Evolutionary conservation across 2,113 vertebrate species (phyloP).

Genomic region (Oryzias woworae): DNA sequence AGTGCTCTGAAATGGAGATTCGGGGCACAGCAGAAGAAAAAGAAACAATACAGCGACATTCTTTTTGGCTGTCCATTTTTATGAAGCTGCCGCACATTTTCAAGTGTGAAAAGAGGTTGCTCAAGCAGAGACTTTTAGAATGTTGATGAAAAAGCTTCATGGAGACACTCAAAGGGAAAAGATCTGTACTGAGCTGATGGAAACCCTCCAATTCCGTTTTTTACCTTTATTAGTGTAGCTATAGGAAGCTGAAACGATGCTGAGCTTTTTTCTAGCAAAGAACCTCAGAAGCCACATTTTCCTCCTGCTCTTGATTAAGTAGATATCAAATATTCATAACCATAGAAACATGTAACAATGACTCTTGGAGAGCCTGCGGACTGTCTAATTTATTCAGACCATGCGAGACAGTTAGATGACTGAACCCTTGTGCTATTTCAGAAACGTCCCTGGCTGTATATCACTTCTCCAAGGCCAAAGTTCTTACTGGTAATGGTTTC

Average conservation of each 20-base stretch:
- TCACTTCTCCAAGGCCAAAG: slow-evolving; percentile 54
- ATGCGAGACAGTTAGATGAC: slow-evolving; percentile 60
- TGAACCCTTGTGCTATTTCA: slow-evolving; percentile 63
- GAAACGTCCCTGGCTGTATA: slow-evolving; percentile 65
- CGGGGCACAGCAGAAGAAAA: slow-evolving; percentile 29
- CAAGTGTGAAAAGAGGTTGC: slow-evolving; percentile 70
- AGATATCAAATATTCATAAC: slow-evolving; percentile 64
- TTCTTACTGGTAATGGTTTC: slow-evolving; percentile 55
- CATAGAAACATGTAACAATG: slow-evolving; percentile 67
- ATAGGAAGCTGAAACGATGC: slow-evolving; percentile 25
- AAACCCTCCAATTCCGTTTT: slow-evolving; percentile 28
- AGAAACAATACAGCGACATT: slow-evolving; percentile 52
- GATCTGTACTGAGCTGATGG: slow-evolving; percentile 39
- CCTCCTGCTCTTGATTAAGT: slow-evolving; percentile 59
- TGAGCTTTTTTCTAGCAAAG: slow-evolving; percentile 34
- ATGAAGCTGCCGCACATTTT: slow-evolving; percentile 64
- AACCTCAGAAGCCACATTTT: slow-evolving; percentile 45
- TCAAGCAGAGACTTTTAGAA: slow-evolving; percentile 75
- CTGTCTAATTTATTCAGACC: slow-evolving; percentile 61
- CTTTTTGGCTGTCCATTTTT: slow-evolving; percentile 61
- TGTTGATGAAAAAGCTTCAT: slow-evolving; percentile 76
- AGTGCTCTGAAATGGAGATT: slow-evolving; percentile 59
- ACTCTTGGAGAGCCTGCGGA: slow-evolving; percentile 52
- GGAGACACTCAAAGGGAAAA: slow-evolving; percentile 69
- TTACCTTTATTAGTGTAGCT: slow-evolving; percentile 41